phyloP scores from a whole-genome alignment of 2,888 invertebrate genomes.

The Catocala nupta region DNA sequence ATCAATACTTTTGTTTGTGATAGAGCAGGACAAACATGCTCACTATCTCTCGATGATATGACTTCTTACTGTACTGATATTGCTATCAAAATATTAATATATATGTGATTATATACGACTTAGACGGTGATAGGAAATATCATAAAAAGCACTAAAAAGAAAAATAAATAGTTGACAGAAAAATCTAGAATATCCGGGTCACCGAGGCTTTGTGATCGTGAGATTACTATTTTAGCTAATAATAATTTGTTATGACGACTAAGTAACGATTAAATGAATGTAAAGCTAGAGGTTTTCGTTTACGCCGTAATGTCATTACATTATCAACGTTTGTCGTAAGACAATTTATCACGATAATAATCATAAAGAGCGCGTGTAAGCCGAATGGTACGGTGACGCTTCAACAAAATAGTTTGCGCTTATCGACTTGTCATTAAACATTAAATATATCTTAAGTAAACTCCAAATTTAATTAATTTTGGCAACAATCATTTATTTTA shows the following conservation, averaged over 20 bases:
- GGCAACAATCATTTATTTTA: constrained; percentile 18
- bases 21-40: constrained; percentile 16
- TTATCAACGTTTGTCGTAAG: constrained; percentile 14
- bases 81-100: not conserved
- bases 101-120: not conserved
- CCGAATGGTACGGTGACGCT: constrained; percentile 2
- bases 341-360: constrained; percentile 1
- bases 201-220: not conserved
- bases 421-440: not conserved
- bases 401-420: constrained; percentile 3
- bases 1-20: constrained; percentile 22
- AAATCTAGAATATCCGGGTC: constrained; percentile 1
- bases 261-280: constrained; percentile 1
- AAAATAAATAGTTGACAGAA: not conserved
- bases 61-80: constrained; percentile 6
- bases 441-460: constrained; percentile 9
- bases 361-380: constrained; percentile 15
- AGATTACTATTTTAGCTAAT: not conserved
- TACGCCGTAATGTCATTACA: constrained; percentile 5
- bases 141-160: not conserved
- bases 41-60: constrained; percentile 19
- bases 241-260: not conserved
- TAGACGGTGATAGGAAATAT: not conserved
- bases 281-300: not conserved
- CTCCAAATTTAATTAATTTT: constrained; percentile 20